Conservation (phyloP, 2,113 vertebrate species). For the Taxidea taxus region DNA sequence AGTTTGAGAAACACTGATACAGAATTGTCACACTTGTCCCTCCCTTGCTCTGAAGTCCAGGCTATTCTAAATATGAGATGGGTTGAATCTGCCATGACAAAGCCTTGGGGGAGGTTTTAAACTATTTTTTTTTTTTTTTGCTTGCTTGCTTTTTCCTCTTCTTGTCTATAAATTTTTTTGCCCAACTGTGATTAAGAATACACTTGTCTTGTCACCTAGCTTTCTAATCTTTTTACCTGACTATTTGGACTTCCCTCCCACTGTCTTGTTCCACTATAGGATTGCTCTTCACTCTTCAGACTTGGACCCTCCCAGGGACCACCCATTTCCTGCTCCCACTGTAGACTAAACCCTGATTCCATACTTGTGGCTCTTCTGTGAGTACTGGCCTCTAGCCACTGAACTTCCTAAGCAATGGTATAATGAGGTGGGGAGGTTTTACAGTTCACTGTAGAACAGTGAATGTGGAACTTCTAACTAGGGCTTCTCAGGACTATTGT, state of each 20-base stretch:
- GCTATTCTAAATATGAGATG: neutral
- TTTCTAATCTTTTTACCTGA: neutral
- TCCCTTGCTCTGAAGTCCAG: neutral
- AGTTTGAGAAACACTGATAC: neutral
- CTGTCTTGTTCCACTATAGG: neutral
- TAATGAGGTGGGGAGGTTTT: neutral
- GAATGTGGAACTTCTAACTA: neutral
- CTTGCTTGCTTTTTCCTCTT: neutral
- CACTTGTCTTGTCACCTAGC: neutral
- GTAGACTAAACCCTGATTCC: neutral
- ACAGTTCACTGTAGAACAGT: neutral
- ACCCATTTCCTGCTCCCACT: neutral
- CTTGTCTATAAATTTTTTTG: neutral
- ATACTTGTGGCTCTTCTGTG: accelerated
- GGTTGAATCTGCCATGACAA: neutral
- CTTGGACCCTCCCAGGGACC: neutral
- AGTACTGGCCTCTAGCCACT: too few species aligned
- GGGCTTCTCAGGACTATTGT: neutral
- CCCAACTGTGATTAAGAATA: neutral
- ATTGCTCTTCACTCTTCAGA: neutral
- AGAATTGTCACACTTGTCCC: neutral
- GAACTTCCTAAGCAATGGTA: accelerated
- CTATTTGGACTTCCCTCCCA: neutral
- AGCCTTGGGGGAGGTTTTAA: neutral
- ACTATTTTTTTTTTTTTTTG: neutral